Evolutionary conservation across 2,797 vertebrate genomes (phyloP).

Genomic region (Emydoidea blandingii): DNA sequence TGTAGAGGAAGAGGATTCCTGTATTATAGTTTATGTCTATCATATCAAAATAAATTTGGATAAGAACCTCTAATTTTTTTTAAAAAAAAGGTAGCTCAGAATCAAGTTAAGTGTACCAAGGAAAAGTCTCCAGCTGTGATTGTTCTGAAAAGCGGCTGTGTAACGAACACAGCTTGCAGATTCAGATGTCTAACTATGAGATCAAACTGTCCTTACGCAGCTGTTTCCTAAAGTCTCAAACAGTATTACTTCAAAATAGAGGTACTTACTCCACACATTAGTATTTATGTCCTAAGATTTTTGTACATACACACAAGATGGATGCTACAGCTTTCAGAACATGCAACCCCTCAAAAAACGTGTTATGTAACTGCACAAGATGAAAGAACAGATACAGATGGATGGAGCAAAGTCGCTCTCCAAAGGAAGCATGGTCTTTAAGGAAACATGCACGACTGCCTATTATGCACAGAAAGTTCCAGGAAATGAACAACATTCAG

Average conservation of each 20-base stretch:
- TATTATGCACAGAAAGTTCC: neutral
- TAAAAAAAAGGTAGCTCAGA: neutral
- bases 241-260: neutral
- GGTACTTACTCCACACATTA: neutral
- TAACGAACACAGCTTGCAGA: neutral
- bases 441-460: rapidly evolving
- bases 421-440: rapidly evolving
- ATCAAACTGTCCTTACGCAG: neutral
- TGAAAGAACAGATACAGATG: neutral
- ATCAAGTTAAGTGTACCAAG: neutral
- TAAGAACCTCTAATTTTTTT: neutral
- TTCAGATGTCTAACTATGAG: neutral
- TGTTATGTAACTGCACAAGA: neutral
- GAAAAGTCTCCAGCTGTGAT: neutral
- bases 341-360: neutral
- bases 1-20: neutral
- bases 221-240: neutral
- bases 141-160: neutral
- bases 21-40: neutral
- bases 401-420: neutral
- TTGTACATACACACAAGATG: neutral
- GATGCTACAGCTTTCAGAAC: neutral
- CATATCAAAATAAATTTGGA: neutral
- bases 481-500: too few relatives aligned
- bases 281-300: neutral